Evolutionary conservation across 2,113 vertebrate genomes (phyloP).

Genomic region (Apodemus speciosus): DNA sequence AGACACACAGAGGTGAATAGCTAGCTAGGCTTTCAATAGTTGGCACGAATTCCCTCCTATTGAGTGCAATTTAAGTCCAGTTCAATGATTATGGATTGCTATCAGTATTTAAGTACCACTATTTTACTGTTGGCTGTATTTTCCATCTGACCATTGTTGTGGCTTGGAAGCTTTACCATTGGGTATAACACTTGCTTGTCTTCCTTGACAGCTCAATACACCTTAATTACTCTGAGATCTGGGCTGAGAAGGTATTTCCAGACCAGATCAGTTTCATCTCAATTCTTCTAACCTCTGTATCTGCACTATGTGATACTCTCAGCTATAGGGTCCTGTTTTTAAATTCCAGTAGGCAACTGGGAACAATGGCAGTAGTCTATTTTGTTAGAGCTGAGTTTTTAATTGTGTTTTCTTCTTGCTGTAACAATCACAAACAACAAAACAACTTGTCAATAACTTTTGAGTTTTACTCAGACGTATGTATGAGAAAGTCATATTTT

Average conservation of each 20-base stretch:
- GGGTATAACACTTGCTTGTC: not conserved
- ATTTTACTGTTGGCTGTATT: not conserved
- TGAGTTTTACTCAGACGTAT: slow-evolving; percentile 26
- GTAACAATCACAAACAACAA: not conserved
- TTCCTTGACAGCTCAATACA: no score
- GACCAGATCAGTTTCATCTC: not conserved
- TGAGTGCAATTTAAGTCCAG: not conserved
- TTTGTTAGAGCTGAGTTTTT: not conserved
- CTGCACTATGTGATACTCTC: not conserved
- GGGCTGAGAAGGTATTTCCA: not conserved
- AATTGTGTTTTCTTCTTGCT: not conserved
- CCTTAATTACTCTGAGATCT: not conserved
- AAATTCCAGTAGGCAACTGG: not conserved
- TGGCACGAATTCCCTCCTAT: not conserved
- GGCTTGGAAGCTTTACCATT: not conserved
- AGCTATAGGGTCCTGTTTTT: no score
- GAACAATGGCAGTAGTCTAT: fast-evolving
- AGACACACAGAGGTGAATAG: not conserved
- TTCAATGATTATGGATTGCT: not conserved
- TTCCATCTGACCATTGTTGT: not conserved
- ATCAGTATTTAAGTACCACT: not conserved
- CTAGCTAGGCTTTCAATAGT: not conserved
- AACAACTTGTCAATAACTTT: not conserved
- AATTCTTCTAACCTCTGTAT: not conserved
- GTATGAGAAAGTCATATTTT: not conserved